phyloP scores from a whole-genome alignment of 2,797 vertebrate species.

The Gambelia wislizenii region DNA sequence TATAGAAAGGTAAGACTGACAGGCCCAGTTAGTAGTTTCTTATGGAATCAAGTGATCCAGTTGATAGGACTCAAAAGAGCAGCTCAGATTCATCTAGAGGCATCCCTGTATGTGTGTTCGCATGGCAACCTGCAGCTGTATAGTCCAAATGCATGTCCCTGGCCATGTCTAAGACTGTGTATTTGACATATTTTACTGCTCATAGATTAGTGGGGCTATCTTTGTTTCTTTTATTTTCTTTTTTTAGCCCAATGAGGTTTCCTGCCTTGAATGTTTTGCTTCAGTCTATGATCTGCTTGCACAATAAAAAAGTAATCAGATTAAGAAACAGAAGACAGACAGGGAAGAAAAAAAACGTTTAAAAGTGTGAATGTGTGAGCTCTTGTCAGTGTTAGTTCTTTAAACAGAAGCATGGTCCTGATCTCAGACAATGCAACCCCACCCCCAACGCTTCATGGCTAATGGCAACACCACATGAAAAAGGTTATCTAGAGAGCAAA shows the following conservation, averaged over 20 bases:
- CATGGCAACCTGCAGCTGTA: no score
- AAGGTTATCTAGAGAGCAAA: background rate
- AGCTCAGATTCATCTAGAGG: no score
- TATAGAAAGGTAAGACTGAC: no score
- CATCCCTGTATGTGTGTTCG: no score
- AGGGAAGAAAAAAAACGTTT: no score
- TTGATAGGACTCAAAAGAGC: no score
- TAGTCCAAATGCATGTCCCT: no score
- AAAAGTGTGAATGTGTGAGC: no score
- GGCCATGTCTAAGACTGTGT: no score
- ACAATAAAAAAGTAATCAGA: background rate
- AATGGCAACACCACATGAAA: background rate
- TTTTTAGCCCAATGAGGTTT: background rate
- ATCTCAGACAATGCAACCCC: background rate
- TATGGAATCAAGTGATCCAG: no score
- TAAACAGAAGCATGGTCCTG: background rate
- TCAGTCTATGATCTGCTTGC: no score
- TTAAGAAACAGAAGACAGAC: background rate
- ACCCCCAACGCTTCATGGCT: background rate
- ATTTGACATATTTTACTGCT: background rate
- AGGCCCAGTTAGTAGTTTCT: no score
- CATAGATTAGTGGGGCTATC: background rate
- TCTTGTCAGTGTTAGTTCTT: background rate
- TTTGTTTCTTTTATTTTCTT: background rate
- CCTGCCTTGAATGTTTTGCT: background rate